Base-by-base conservation (phyloP, 2,888 invertebrate species). In the Agrotis ipsilon region DNA sequence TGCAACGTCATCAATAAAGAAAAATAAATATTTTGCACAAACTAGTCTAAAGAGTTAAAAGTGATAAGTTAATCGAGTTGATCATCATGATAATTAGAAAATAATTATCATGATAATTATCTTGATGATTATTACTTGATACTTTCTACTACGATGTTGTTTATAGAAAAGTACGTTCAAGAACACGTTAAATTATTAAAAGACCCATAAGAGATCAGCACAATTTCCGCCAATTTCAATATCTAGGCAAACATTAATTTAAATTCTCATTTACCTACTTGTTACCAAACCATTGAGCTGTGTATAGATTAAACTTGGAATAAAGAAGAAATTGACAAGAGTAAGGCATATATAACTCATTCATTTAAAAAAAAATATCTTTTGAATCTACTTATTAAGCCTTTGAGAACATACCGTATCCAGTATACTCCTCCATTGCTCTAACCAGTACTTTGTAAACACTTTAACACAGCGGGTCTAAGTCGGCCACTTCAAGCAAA, bases 351-450 rank as follows among this genome's bases (percentile, higher is more conserved):
- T 43, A 65, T 21, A n/a, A 13, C 27, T n/a, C n/a, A n/a, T n/a
- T n/a, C n/a, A n/a, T n/a, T n/a, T n/a, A n/a, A n/a, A n/a, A n/a
- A n/a, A n/a, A n/a, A n/a, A n/a, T n/a, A n/a, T n/a, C n/a, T n/a
- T n/a, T n/a, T n/a, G n/a, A n/a, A n/a, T n/a, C n/a, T n/a, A n/a
- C 58, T 49, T 45, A 58, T 49, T 16, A 65, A 32, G 45, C 58
- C 73, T 61, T 72, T 78, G 61, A 72, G 72, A 49, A 52, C 14
- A 16, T 21, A 58, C 13, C 32, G 11, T 75, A 54, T 51, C 32
- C 32, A 78, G 64, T 55, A 46, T 39, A 45, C 58, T 55, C 43
- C 46, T 52, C 58, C 19, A n/a, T n/a, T n/a, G n/a, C n/a, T n/a
- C n/a, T n/a, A 54, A 54, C 32, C 9, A 16, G 19, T 61, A 57